Percentiles rank a stretch among this genome's conserved stretches.
These are phyloP conservation scores for Hippopotamyrus pictus DNA, from an alignment of 2,797 vertebrate species.

Conservation along the genomic window DNA sequence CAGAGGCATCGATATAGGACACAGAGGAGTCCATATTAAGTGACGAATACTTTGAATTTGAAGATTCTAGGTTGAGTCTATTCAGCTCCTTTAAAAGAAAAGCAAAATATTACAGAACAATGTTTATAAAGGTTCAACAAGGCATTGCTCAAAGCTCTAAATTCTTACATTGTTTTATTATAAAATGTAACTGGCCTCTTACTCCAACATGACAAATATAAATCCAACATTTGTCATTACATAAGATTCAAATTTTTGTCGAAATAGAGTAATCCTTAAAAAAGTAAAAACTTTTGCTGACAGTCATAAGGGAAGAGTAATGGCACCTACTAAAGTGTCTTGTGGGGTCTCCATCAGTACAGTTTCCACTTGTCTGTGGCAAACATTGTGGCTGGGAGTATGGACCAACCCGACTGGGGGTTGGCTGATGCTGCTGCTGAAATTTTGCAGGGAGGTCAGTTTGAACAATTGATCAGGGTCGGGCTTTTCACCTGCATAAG, in stretches of 20 bases:
- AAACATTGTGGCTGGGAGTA: constrained; percentile 75
- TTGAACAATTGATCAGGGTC: constrained; percentile 97
- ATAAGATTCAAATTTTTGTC: not conserved
- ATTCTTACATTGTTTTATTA: not conserved
- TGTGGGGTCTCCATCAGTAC: constrained; percentile 95
- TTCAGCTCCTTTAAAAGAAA: constrained; percentile 78
- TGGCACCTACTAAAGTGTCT: constrained; percentile 82
- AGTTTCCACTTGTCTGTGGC: constrained; percentile 79
- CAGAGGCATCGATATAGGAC: constrained; percentile 91
- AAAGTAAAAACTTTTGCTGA: not conserved
- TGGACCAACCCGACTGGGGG: constrained; percentile 72
- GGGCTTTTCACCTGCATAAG: constrained; percentile 80
- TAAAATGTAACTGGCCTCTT: not conserved
- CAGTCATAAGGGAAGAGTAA: not conserved
- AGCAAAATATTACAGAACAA: not conserved
- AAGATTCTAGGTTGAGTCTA: constrained; percentile 93
- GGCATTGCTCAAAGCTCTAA: not conserved
- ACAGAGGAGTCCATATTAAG: constrained; percentile 85
- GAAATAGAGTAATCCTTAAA: not conserved
- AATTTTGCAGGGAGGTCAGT: constrained; percentile 87
- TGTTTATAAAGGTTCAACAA: not conserved
- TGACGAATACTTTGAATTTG: constrained; percentile 80
- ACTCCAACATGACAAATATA: not conserved
- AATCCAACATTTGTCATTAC: not conserved
- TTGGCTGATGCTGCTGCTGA: constrained; percentile 63